Evolutionary conservation across 2,797 vertebrate species (phyloP).

Genomic region (Cynopterus sphinx): DNA sequence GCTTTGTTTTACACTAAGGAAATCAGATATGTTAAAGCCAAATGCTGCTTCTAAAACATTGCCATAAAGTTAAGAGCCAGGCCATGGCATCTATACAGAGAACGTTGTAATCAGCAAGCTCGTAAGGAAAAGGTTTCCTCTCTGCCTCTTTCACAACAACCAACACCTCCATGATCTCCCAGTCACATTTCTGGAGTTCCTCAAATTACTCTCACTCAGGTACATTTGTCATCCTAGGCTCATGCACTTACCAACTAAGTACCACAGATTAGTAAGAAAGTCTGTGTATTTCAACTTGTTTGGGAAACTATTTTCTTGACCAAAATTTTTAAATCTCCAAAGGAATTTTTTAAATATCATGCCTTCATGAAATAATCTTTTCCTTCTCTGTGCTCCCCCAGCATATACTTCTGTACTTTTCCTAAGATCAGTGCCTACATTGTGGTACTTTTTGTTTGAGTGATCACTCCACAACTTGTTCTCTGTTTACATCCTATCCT

Average conservation of each 20-base stretch:
- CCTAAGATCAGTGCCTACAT: not conserved
- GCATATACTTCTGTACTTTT: not conserved
- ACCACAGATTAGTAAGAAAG: not conserved
- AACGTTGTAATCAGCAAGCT: not conserved
- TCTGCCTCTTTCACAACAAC: not conserved
- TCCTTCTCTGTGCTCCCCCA: not conserved
- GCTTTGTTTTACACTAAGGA: slow-evolving; percentile 46
- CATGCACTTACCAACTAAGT: not conserved
- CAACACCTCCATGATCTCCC: not conserved
- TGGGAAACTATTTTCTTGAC: not conserved
- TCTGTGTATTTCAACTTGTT: not conserved
- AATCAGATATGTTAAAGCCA: slow-evolving; percentile 42
- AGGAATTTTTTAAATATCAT: not conserved
- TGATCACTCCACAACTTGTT: not conserved
- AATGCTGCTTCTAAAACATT: slow-evolving; percentile 39
- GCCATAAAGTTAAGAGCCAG: not conserved
- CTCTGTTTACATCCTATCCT: not conserved
- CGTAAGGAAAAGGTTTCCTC: not conserved
- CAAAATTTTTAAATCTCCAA: not conserved
- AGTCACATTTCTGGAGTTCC: not conserved
- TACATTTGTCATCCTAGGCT: not conserved
- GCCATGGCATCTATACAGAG: not conserved
- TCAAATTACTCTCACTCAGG: not conserved
- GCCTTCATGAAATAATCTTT: not conserved
- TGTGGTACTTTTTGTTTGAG: not conserved